phyloP scores from a whole-genome alignment of 2,113 vertebrate species.

The Dipodomys merriami region DNA sequence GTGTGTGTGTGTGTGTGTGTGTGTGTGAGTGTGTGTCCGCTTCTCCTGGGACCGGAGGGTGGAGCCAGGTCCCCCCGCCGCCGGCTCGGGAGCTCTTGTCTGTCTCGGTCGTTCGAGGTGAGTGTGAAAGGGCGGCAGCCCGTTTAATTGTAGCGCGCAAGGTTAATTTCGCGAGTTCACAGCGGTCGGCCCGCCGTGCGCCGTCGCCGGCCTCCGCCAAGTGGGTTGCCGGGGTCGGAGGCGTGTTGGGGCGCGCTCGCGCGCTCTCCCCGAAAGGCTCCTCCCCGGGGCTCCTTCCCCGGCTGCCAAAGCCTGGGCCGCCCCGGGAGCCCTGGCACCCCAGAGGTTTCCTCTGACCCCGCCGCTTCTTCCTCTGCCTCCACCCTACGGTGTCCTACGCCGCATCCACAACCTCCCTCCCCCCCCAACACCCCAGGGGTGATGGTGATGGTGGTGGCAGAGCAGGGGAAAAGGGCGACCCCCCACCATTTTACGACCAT shows the following conservation, averaged over 20 bases:
- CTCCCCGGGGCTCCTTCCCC: constrained; percentile 77
- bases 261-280: constrained; percentile 65
- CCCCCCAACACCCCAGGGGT: neutral
- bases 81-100: constrained; percentile 68
- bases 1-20: too few species aligned
- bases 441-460: too few species aligned
- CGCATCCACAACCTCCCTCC: too few species aligned
- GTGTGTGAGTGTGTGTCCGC: constrained; percentile 72
- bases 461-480: constrained; percentile 59
- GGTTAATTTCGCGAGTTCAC: constrained; percentile 77
- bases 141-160: constrained; percentile 66
- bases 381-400: neutral
- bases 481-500: constrained; percentile 42
- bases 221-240: constrained; percentile 75
- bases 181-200: constrained; percentile 63
- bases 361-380: constrained; percentile 29
- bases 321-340: constrained; percentile 60
- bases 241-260: constrained; percentile 78
- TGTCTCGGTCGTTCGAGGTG: constrained; percentile 77
- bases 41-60: constrained; percentile 82
- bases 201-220: constrained; percentile 72
- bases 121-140: constrained; percentile 75
- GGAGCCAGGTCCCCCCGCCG: constrained; percentile 79
- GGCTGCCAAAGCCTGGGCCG: constrained; percentile 67
- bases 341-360: constrained; percentile 71